phyloP scores from a whole-genome alignment of 2,888 invertebrate genomes.

The Tipula lateralis region DNA sequence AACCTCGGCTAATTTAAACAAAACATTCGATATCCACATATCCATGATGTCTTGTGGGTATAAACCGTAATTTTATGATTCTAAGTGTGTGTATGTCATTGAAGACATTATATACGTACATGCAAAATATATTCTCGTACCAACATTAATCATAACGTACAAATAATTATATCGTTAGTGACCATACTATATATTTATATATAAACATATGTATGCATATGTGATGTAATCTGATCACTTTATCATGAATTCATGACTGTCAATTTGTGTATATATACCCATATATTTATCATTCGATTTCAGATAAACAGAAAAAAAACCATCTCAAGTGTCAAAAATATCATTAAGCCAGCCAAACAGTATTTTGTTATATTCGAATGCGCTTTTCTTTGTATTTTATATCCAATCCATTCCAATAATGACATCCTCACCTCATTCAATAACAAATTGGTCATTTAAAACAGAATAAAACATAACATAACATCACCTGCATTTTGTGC shows the following conservation, averaged over 20 bases:
- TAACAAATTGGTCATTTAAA: constrained; percentile 28
- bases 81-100: not conserved
- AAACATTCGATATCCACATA: not conserved
- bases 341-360: not conserved
- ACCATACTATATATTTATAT: not conserved
- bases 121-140: not conserved
- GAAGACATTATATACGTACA: not conserved
- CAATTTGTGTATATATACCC: not conserved
- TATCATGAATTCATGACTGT: not conserved
- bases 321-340: not conserved
- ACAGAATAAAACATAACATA: not conserved
- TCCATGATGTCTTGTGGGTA: constrained; percentile 11
- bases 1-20: constrained; percentile 14
- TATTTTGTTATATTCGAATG: not conserved
- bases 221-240: not conserved
- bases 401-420: not conserved
- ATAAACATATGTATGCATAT: not conserved
- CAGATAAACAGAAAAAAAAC: not conserved
- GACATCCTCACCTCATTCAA: constrained; percentile 28
- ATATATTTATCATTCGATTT: not conserved
- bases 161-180: constrained; percentile 11
- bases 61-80: not conserved
- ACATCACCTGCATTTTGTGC: constrained; percentile 27
- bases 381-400: not conserved
- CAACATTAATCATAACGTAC: not conserved